phyloP scores from a whole-genome alignment of 2,797 vertebrate genomes.

The Cuculus canorus region DNA sequence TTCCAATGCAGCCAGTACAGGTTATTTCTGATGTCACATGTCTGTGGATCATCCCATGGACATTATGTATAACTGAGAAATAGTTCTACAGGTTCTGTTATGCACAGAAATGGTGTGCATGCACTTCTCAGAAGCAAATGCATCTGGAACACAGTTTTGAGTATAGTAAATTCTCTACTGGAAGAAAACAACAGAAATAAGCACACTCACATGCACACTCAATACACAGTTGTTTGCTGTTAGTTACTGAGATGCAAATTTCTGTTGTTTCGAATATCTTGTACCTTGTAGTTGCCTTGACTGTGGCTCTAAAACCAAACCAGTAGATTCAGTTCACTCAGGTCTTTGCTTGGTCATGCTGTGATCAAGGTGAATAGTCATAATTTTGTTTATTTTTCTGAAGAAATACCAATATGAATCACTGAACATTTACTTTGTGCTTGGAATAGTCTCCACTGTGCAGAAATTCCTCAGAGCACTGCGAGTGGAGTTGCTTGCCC shows the following conservation, averaged over 20 bases:
- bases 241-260: background rate
- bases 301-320: background rate
- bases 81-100: background rate
- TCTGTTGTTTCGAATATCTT: background rate
- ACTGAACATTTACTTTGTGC: background rate
- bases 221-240: background rate
- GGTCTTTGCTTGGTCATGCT: background rate
- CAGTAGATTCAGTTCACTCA: background rate
- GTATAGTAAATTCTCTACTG: background rate
- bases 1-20: background rate
- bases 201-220: fast-evolving
- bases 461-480: background rate
- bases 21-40: background rate
- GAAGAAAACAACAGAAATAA: background rate
- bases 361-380: background rate
- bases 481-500: background rate
- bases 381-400: background rate
- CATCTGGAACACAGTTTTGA: background rate
- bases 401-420: background rate
- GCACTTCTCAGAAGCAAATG: background rate
- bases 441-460: background rate
- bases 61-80: background rate
- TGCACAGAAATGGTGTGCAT: background rate
- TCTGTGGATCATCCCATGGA: background rate
- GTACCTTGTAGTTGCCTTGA: background rate